phyloP scores from a whole-genome alignment of 2,888 invertebrate species.

The Lepidochrysops patricia region DNA sequence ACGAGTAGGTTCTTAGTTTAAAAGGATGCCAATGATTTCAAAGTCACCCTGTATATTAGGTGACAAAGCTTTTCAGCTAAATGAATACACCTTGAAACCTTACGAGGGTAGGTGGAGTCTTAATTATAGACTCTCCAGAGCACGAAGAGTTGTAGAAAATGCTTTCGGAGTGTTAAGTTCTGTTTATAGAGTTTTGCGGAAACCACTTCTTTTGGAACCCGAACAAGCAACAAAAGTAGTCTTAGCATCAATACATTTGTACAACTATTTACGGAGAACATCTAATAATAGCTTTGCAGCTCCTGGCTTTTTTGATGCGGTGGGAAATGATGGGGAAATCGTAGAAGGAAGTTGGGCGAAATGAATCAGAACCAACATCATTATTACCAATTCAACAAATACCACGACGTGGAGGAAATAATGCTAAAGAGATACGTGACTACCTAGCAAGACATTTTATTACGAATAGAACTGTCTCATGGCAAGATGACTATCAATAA shows the following conservation, averaged over 20 bases:
- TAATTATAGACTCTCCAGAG: conserved; percentile 30
- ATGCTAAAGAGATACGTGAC: conserved; percentile 19
- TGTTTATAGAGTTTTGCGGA: conserved; percentile 18
- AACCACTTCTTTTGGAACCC: conserved; percentile 20
- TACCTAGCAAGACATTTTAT: conserved; percentile 20
- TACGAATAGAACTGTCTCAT: conserved; percentile 18
- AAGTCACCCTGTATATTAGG: conserved; percentile 27
- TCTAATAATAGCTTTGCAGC: conserved; percentile 16
- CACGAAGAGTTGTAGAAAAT: conserved; percentile 30
- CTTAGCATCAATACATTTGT: conserved; percentile 15
- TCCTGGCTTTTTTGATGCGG: conserved; percentile 18
- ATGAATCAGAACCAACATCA: conserved; percentile 18
- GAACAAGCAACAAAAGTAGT: conserved; percentile 17
- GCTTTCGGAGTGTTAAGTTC: conserved; percentile 26
- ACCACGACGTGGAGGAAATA: conserved; percentile 17
- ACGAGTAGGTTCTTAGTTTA: no score
- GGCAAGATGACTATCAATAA: conserved; percentile 20
- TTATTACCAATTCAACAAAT: conserved; percentile 19
- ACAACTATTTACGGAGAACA: conserved; percentile 21
- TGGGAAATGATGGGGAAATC: conserved; percentile 17
- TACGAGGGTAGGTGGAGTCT: conserved; percentile 28
- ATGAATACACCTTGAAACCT: conserved; percentile 27
- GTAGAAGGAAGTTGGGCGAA: conserved; percentile 19
- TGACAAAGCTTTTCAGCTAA: conserved; percentile 27
- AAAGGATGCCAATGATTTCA: no score